Conservation (phyloP, 2,113 vertebrate species). For the Mixornis gularis region DNA sequence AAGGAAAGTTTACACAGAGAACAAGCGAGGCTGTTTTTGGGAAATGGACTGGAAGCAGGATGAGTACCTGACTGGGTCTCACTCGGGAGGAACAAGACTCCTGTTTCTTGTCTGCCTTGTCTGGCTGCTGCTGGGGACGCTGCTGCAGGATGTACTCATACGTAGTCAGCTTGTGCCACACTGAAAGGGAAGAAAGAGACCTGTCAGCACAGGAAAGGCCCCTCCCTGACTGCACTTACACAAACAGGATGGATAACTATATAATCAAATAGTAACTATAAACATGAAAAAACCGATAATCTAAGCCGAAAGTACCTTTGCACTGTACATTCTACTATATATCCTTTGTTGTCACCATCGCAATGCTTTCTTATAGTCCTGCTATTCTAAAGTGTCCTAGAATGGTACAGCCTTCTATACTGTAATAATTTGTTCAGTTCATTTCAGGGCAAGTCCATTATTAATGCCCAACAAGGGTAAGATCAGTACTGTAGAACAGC, state of each 20-base stretch:
- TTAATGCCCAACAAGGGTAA: neutral
- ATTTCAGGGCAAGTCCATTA: neutral
- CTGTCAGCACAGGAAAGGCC: slow-evolving; percentile 10
- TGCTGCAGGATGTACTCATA: slow-evolving; percentile 93
- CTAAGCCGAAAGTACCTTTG: neutral
- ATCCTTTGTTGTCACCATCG: neutral
- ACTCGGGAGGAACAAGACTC: slow-evolving; percentile 61
- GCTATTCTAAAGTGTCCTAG: neutral
- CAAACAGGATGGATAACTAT: neutral
- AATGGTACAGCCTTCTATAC: neutral
- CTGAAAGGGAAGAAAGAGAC: slow-evolving; percentile 63
- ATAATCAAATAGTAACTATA: neutral
- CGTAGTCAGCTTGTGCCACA: slow-evolving; percentile 93
- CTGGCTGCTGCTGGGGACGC: slow-evolving; percentile 80
- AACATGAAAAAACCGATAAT: neutral
- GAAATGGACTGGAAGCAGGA: neutral
- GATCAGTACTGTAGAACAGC: neutral
- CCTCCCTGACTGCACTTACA: neutral
- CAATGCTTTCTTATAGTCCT: neutral
- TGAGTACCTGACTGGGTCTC: slow-evolving; percentile 72
- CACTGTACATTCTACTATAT: neutral
- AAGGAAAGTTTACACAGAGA: neutral
- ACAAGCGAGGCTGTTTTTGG: neutral
- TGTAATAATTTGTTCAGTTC: neutral
- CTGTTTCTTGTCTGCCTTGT: slow-evolving; percentile 63